Percentiles rank a stretch among this genome's conserved stretches.
These are phyloP conservation scores for Cairina moschata DNA, from an alignment of 2,113 vertebrate species.

Conservation along the genomic window DNA sequence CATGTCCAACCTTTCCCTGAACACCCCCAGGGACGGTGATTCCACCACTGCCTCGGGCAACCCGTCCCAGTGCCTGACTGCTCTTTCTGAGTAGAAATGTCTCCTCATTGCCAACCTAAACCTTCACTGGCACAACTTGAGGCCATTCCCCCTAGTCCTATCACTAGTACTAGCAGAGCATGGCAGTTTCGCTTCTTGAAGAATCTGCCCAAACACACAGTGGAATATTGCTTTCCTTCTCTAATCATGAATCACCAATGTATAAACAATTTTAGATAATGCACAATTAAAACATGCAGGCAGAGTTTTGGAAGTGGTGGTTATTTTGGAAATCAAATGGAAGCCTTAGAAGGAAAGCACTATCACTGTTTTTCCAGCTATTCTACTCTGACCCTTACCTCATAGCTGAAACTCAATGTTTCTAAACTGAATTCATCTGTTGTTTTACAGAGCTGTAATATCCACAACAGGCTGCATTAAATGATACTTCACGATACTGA, in stretches of 20 bases:
- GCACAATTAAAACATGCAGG: background rate
- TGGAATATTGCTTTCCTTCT: background rate
- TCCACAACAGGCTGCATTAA: background rate
- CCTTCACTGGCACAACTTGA: too few species aligned
- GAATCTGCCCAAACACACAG: background rate
- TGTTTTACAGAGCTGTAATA: background rate
- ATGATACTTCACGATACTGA: background rate
- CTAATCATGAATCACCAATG: background rate
- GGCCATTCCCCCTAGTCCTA: too few species aligned
- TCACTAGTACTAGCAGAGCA: background rate
- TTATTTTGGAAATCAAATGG: background rate
- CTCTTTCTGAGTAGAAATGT: too few species aligned
- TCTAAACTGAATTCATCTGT: background rate
- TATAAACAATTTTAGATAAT: background rate
- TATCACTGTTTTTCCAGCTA: background rate
- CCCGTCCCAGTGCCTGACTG: too few species aligned
- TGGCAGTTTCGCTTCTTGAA: background rate
- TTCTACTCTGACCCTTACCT: background rate
- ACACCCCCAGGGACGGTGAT: too few species aligned
- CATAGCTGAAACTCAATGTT: background rate
- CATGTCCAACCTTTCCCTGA: too few species aligned
- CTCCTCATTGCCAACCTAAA: too few species aligned
- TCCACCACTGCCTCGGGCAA: too few species aligned
- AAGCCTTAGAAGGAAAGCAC: background rate
- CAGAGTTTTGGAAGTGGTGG: background rate